Base-by-base conservation (phyloP, 2,797 vertebrate species). In the Gallinago nigripennis region DNA sequence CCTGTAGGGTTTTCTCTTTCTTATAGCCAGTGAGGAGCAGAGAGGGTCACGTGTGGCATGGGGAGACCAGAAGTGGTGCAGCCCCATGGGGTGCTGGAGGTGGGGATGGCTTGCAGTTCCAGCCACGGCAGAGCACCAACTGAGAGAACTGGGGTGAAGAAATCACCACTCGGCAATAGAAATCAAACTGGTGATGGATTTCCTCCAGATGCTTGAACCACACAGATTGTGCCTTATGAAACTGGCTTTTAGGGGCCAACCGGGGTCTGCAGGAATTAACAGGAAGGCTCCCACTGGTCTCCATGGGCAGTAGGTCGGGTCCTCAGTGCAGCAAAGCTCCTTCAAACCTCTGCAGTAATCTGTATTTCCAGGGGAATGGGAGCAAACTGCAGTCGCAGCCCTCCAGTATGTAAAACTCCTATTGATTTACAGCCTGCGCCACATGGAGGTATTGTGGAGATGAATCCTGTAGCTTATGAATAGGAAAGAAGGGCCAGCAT, bases 21-120 rank as follows among this genome's bases (percentile, higher is more conserved):
- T 79, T 1, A 1, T 16, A 57, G 51, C 12, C 43, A 24, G 35
- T 0, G 3, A 33, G 70, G 16, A 1, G 39, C 1, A 1, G 41
- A 24, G 18, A 14, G 25, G 21, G 23, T 63, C 11, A 21, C 1
- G 2, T 1, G 2, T 4, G 12, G 50, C 5, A 25, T 0, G 2
- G 28, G 2, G 12, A 77, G 57, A 46, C 8, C 28, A 48, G 61
- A 28, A 27, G 4, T 4, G 50, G 33, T 21, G 31, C 19, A 17
- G 37, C 39, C 45, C 33, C 2, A 2, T 1, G 4, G 28, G 17
- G 35, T 31, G 56, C 25, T 78, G 53, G 33, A 28, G 41, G 11
- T 30, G 30, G 28, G 9, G 33, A 35, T 1, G 1, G 6, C 28
- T 20, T 24, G 23, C 25, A 33, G 45, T 8, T 68, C 45, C n/a